A percentile compares a stretch with the other conserved stretches of the same genome.
Conservation (phyloP, 1,140 invertebrate genomes). For the Trichonephila clavata region DNA sequence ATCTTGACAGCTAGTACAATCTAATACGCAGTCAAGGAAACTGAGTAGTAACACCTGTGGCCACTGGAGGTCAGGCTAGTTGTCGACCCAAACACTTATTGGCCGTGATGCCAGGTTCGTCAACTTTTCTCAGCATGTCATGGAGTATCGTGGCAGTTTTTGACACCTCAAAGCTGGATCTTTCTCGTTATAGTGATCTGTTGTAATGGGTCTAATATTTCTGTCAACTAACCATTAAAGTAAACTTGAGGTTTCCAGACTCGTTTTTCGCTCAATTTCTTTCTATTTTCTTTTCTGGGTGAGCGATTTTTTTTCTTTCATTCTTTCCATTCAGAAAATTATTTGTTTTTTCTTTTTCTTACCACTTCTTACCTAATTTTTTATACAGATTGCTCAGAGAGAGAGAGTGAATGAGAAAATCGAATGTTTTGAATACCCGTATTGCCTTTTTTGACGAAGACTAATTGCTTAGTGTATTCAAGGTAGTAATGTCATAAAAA, state of each 20-base stretch:
- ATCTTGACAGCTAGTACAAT: constrained; percentile 67
- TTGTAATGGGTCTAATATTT: constrained; percentile 73
- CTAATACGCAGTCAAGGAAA: constrained; percentile 61
- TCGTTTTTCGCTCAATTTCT: not conserved
- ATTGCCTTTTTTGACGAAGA: no score
- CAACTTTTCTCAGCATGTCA: constrained; percentile 71
- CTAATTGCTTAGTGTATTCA: no score
- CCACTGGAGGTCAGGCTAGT: constrained; percentile 72
- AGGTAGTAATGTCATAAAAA: no score
- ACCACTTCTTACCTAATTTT: not conserved
- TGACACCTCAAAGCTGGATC: constrained; percentile 60
- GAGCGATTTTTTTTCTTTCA: not conserved
- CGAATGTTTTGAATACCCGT: no score
- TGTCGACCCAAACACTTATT: constrained; percentile 74
- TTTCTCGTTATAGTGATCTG: constrained; percentile 40
- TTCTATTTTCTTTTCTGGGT: not conserved
- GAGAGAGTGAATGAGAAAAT: not conserved
- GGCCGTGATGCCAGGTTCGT: constrained; percentile 71
- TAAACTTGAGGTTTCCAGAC: constrained; percentile 5
- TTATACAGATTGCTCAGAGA: not conserved
- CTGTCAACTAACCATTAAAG: constrained; percentile 62
- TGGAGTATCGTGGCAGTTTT: constrained; percentile 67
- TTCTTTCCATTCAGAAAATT: not conserved
- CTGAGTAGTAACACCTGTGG: constrained; percentile 71
- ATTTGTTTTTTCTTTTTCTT: not conserved